Evolutionary conservation across 2,113 vertebrate genomes (phyloP).

Genomic region (Notothenia coriiceps): DNA sequence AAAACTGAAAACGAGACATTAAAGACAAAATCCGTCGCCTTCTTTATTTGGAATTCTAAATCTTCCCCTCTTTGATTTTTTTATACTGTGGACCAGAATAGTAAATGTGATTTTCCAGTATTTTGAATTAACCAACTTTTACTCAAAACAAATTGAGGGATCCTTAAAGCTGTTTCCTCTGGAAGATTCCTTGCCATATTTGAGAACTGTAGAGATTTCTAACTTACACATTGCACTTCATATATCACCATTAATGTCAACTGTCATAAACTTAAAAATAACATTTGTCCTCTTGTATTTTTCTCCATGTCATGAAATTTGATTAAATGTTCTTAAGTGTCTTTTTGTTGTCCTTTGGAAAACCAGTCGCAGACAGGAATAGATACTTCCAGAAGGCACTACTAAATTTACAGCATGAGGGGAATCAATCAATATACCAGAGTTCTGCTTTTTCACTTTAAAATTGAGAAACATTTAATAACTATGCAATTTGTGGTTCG

Average conservation of each 20-base stretch:
- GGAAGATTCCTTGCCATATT: conserved; percentile 54
- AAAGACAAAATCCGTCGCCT: conserved; percentile 67
- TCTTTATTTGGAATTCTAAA: conserved; percentile 76
- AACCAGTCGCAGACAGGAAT: conserved; percentile 60
- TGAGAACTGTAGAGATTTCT: conserved; percentile 57
- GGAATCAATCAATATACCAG: conserved; percentile 65
- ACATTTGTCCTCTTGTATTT: conserved; percentile 76
- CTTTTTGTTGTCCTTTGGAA: conserved; percentile 66
- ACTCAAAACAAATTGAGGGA: conserved; percentile 75
- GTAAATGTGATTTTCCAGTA: conserved; percentile 77
- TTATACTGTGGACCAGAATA: conserved; percentile 58
- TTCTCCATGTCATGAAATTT: conserved; percentile 69
- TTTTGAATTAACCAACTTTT: conserved; percentile 74
- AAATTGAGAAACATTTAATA: conserved; percentile 43
- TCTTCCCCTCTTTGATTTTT: conserved; percentile 56
- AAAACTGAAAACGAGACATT: conserved; percentile 68
- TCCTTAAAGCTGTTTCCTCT: conserved; percentile 67
- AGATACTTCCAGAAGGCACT: conserved; percentile 70
- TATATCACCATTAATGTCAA: conserved; percentile 73
- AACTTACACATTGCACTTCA: conserved; percentile 63
- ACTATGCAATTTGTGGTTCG: conserved; percentile 12
- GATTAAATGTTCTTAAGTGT: conserved; percentile 70
- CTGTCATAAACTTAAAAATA: conserved; percentile 72
- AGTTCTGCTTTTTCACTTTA: conserved; percentile 69
- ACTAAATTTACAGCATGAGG: conserved; percentile 73